Percentiles rank a stretch among this genome's conserved stretches.
These are phyloP conservation scores for Apeira syringaria DNA, from an alignment of 2,888 invertebrate genomes.

Conservation along the genomic window DNA sequence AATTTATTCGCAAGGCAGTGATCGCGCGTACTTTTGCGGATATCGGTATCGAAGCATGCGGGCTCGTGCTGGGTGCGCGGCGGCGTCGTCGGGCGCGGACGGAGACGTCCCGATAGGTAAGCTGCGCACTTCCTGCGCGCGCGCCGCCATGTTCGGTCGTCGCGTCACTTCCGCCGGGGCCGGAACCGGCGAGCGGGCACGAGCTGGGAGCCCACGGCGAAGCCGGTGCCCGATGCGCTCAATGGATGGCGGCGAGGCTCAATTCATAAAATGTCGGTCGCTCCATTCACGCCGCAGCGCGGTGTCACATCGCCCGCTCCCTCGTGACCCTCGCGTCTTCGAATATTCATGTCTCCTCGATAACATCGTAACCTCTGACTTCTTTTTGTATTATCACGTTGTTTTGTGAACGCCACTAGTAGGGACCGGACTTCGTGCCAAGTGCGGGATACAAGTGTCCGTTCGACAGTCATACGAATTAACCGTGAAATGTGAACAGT, in stretches of 20 bases:
- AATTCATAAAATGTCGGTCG: slow-evolving; percentile 83
- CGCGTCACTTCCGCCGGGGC: slow-evolving; percentile 78
- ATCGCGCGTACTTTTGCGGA: slow-evolving; percentile 78
- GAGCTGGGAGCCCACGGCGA: slow-evolving; percentile 57
- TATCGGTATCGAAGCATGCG: slow-evolving; percentile 71
- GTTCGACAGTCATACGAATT: slow-evolving; percentile 54
- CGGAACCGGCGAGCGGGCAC: slow-evolving; percentile 62
- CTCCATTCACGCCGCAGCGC: slow-evolving; percentile 78
- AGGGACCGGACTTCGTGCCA: slow-evolving; percentile 68
- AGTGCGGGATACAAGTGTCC: slow-evolving; percentile 76
- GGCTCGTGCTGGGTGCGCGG: slow-evolving; percentile 55
- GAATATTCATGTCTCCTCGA: slow-evolving; percentile 82
- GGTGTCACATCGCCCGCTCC: slow-evolving; percentile 76
- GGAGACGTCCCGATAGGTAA: slow-evolving; percentile 80
- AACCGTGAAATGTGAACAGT: slow-evolving; percentile 76
- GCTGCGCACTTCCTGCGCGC: slow-evolving; percentile 83
- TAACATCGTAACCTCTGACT: slow-evolving; percentile 82
- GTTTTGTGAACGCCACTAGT: slow-evolving; percentile 70
- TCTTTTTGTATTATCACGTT: slow-evolving; percentile 79
- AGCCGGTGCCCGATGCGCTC: slow-evolving; percentile 59
- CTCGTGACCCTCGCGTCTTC: slow-evolving; percentile 83
- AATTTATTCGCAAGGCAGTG: slow-evolving; percentile 80
- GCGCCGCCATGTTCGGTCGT: slow-evolving; percentile 80
- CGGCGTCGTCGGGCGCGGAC: slow-evolving; percentile 54
- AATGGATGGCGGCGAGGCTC: slow-evolving; percentile 78